phyloP scores from a whole-genome alignment of 2,888 invertebrate genomes.

The Epirrhoe alternata region DNA sequence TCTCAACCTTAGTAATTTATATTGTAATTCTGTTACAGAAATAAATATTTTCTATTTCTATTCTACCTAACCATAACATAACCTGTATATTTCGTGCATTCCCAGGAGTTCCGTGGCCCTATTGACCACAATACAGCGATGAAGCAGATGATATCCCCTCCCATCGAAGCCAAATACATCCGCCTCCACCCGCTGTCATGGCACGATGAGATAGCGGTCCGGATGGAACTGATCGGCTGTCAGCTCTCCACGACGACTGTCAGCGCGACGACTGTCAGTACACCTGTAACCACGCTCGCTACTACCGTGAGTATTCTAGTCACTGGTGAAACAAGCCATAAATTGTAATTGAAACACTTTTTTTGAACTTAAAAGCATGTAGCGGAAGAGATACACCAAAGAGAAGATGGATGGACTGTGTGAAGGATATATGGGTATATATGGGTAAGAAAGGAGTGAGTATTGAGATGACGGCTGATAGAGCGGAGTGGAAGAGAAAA shows the following conservation, averaged over 20 bases:
- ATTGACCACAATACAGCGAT: slow-evolving; percentile 84
- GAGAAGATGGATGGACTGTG: too few species aligned
- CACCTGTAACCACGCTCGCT: not conserved
- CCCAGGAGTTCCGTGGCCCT: slow-evolving; percentile 90
- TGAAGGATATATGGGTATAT: too few species aligned
- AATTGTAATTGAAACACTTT: too few species aligned
- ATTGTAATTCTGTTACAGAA: too few species aligned
- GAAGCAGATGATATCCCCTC: slow-evolving; percentile 87
- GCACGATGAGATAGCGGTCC: slow-evolving; percentile 87
- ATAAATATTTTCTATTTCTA: too few species aligned
- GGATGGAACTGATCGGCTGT: slow-evolving; percentile 92
- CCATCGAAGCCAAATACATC: slow-evolving; percentile 90
- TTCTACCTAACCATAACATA: too few species aligned
- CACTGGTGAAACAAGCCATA: not conserved
- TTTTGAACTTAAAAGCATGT: too few species aligned
- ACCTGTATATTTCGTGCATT: not conserved
- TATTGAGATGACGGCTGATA: too few species aligned
- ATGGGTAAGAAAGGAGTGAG: too few species aligned
- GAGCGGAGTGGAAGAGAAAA: too few species aligned
- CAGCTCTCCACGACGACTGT: slow-evolving; percentile 45
- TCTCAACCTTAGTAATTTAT: too few species aligned
- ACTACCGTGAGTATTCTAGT: not conserved
- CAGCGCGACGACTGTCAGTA: slow-evolving; percentile 18
- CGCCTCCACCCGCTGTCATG: slow-evolving; percentile 91
- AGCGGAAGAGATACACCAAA: too few species aligned